Evolutionary conservation across 2,888 invertebrate genomes (phyloP).

Genomic region (Hirtodrosophila histrioides): DNA sequence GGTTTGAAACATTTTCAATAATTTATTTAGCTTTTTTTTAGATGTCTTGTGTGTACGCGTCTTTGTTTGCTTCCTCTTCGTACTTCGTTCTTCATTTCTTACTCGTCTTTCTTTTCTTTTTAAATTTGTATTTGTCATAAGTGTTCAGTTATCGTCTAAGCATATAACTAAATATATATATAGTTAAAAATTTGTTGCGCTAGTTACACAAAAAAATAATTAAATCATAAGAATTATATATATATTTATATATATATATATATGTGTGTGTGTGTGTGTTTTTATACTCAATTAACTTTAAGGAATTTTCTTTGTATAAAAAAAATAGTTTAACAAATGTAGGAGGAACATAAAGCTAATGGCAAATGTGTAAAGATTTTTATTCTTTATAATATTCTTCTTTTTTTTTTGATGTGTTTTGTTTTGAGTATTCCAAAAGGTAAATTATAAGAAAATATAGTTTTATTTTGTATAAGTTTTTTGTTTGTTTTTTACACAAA

Average conservation of each 20-base stretch:
- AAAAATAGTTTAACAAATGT: conserved; percentile 24
- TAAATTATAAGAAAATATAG: conserved; percentile 20
- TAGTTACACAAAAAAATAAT: conserved; percentile 41
- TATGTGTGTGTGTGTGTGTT: no score
- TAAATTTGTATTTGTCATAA: conserved; percentile 16
- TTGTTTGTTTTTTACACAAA: not conserved
- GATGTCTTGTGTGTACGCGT: conserved; percentile 21
- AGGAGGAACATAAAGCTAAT: conserved; percentile 46
- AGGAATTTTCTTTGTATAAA: conserved; percentile 6
- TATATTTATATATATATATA: not conserved
- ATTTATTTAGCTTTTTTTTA: conserved; percentile 56
- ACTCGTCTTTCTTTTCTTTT: conserved; percentile 2
- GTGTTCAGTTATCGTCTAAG: conserved; percentile 15
- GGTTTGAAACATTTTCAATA: conserved; percentile 73
- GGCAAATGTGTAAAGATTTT: conserved; percentile 27
- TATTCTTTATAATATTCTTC: not conserved
- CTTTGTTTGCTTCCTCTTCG: conserved; percentile 15
- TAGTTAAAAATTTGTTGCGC: conserved; percentile 53
- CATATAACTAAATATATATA: conserved; percentile 33
- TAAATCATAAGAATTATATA: conserved; percentile 12
- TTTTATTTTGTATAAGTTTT: not conserved
- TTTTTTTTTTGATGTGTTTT: conserved; percentile 5
- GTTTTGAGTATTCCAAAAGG: conserved; percentile 48
- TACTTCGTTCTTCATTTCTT: conserved; percentile 1
- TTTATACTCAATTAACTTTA: not conserved